Conservation (phyloP, 2,888 invertebrate species). For the Eilema griseolum region DNA sequence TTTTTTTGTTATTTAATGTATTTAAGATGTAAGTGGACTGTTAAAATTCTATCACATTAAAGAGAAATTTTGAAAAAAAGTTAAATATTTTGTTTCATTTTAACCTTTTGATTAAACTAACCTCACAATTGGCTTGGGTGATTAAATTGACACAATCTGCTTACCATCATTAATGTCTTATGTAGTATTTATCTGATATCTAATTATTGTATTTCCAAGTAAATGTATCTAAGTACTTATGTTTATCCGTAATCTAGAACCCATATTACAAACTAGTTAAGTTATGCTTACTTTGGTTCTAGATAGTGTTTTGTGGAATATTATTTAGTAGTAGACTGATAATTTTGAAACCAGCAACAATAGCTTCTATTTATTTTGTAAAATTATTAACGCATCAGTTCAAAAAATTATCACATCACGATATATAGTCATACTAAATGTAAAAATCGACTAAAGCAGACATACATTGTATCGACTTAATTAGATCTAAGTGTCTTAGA, state of each 20-base stretch:
- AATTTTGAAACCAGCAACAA: neutral
- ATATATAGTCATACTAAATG: neutral
- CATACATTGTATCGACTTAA: neutral
- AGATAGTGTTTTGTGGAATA: too few species aligned
- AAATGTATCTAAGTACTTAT: too few species aligned
- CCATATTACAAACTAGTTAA: too few species aligned
- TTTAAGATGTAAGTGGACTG: slow-evolving; percentile 80
- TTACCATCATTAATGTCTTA: slow-evolving; percentile 62
- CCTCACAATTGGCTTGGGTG: slow-evolving; percentile 61
- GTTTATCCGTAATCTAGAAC: too few species aligned
- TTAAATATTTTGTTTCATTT: slow-evolving; percentile 69
- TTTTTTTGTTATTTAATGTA: slow-evolving; percentile 50
- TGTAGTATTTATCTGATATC: slow-evolving; percentile 2
- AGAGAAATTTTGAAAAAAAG: slow-evolving; percentile 61
- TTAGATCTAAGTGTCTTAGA: neutral
- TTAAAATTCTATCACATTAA: slow-evolving; percentile 84
- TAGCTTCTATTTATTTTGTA: too few species aligned
- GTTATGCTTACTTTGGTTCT: neutral
- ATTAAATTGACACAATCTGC: slow-evolving; percentile 83
- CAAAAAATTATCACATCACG: too few species aligned
- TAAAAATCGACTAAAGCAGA: neutral
- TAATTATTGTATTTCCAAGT: neutral
- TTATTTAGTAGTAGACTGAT: neutral
- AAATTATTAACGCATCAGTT: too few species aligned
- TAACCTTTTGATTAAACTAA: slow-evolving; percentile 53